A percentile compares a stretch with the other conserved stretches of the same genome.
phyloP scores from a whole-genome alignment of 2,888 invertebrate species.

The Hydriomena furcata region DNA sequence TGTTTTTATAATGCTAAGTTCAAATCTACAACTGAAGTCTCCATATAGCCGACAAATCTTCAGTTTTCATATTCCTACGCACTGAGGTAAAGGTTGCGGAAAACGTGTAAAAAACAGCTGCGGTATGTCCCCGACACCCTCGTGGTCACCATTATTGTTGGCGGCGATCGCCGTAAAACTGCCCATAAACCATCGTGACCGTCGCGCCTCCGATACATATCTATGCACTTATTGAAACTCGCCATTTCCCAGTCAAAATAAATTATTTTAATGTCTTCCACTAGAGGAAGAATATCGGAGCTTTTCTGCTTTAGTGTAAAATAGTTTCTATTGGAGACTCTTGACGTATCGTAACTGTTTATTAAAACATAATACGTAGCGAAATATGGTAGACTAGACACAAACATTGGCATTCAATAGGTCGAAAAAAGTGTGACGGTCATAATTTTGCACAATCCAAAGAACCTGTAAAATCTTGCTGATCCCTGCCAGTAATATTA shows the following conservation, averaged over 20 bases:
- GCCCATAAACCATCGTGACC: constrained; percentile 66
- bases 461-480: constrained; percentile 10
- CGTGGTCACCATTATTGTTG: constrained; percentile 73
- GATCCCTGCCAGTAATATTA: constrained; percentile 43
- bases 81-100: constrained; percentile 65
- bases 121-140: constrained; percentile 69
- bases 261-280: constrained; percentile 36
- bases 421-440: no score
- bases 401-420: no score
- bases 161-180: constrained; percentile 66
- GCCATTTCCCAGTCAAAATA: constrained; percentile 46
- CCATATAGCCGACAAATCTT: constrained; percentile 24
- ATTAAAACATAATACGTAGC: no score
- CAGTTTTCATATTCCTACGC: constrained; percentile 47
- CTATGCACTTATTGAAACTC: constrained; percentile 64
- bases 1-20: no score
- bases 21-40: not conserved
- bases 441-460: no score
- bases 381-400: no score
- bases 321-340: no score
- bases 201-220: constrained; percentile 53
- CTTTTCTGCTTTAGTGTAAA: no score
- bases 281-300: constrained; percentile 2
- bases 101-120: constrained; percentile 86
- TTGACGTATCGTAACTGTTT: no score